These are phyloP conservation scores for Scomberomorus guttatus DNA, from an alignment of 2,797 vertebrate genomes.

Conservation along the genomic window DNA sequence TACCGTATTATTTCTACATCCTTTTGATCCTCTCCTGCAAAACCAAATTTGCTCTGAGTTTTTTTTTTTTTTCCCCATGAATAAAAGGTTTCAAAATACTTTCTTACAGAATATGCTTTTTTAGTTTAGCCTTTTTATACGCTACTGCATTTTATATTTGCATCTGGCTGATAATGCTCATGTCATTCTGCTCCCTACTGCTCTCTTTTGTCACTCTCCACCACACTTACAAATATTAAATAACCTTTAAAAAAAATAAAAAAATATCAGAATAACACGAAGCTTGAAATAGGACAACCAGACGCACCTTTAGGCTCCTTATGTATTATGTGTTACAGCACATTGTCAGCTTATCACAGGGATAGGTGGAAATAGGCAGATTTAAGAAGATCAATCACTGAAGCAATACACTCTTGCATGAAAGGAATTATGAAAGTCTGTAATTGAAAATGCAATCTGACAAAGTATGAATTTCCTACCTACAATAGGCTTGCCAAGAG, in stretches of 20 bases:
- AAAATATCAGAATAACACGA: background rate
- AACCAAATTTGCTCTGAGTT: background rate
- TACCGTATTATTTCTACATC: background rate
- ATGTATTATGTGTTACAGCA: constrained; percentile 49
- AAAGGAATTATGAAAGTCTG: constrained; percentile 80
- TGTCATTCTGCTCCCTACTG: background rate
- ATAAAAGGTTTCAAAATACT: background rate
- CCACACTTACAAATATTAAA: constrained; percentile 26
- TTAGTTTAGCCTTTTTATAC: background rate
- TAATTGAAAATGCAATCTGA: constrained; percentile 84
- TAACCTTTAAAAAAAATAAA: constrained; percentile 33
- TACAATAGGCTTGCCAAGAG: constrained; percentile 73
- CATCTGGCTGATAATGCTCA: constrained; percentile 2
- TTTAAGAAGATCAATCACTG: constrained; percentile 74
- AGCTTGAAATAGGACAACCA: constrained; percentile 57
- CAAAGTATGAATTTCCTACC: constrained; percentile 74
- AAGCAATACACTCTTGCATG: constrained; percentile 70
- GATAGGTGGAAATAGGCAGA: constrained; percentile 47
- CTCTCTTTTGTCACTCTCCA: constrained; percentile 2
- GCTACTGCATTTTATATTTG: constrained; percentile 14
- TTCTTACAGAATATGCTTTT: background rate
- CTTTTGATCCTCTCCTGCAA: too few relatives aligned
- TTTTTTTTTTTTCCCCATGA: background rate
- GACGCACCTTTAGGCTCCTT: constrained; percentile 42
- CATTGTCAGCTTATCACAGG: constrained; percentile 56